These are phyloP conservation scores for Lepidurus arcticus DNA, from an alignment of 1,140 invertebrate genomes.

Conservation along the genomic window DNA sequence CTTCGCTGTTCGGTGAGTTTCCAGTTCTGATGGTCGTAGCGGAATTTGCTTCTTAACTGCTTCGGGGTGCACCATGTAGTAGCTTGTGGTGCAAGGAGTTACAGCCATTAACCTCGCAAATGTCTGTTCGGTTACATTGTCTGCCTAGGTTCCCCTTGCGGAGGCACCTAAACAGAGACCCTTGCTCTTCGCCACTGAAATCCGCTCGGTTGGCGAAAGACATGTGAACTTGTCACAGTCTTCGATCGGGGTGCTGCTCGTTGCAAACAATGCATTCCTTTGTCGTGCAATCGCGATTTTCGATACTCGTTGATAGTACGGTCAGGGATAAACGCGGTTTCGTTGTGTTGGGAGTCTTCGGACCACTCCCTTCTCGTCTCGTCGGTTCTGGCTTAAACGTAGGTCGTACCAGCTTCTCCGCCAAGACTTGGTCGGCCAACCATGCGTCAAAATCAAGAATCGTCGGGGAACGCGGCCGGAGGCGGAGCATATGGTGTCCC, in stretches of 20 bases:
- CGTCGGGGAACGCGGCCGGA: not conserved
- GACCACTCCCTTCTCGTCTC: not conserved
- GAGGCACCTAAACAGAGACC: not conserved
- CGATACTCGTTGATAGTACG: not conserved
- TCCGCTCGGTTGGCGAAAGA: not conserved
- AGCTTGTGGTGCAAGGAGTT: not conserved
- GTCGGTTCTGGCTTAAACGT: not conserved
- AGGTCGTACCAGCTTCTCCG: conserved; percentile 16
- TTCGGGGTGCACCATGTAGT: not conserved
- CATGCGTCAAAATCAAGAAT: conserved; percentile 23
- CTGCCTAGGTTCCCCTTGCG: not conserved
- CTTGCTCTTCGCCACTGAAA: not conserved
- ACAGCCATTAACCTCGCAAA: not conserved
- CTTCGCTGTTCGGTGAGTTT: not conserved
- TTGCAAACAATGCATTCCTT: not conserved
- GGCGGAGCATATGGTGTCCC: conserved; percentile 9
- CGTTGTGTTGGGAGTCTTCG: not conserved
- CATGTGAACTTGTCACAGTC: not conserved
- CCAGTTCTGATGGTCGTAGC: not conserved
- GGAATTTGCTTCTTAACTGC: not conserved
- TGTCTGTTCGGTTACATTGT: not conserved
- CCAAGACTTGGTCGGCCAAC: not conserved
- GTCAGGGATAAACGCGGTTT: not conserved
- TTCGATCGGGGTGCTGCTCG: not conserved
- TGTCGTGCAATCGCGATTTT: not conserved